Percentiles rank a stretch among this genome's conserved stretches.
Conservation (phyloP, 2,797 vertebrate genomes). For the Amblyraja radiata region DNA sequence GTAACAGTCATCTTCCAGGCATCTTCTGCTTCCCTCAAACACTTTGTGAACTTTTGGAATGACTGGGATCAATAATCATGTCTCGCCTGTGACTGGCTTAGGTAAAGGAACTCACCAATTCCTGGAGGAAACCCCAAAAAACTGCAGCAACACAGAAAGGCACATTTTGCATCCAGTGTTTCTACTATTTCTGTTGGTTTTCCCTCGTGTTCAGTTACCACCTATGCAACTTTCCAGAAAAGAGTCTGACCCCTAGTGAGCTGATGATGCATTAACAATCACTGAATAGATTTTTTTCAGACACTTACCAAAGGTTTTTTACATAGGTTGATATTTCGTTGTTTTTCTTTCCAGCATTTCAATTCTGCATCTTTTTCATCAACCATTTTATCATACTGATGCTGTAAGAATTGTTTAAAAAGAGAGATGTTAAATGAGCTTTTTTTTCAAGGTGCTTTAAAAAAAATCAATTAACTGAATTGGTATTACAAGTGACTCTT, state of each 20-base stretch:
- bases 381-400: slow-evolving; percentile 79
- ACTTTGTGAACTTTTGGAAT: not conserved
- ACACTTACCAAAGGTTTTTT: slow-evolving; percentile 68
- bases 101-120: not conserved
- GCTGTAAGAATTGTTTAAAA: slow-evolving; percentile 53
- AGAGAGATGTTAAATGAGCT: not conserved
- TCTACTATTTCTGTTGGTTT: not conserved
- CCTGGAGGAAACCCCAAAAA: not conserved
- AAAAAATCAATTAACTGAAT: not conserved
- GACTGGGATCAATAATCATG: not conserved
- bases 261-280: not conserved
- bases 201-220: not conserved
- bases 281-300: not conserved
- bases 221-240: not conserved
- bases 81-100: not conserved
- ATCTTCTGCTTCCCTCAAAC: not conserved
- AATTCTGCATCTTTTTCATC: slow-evolving; percentile 84
- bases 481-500: not conserved
- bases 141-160: not conserved
- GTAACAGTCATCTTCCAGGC: not conserved
- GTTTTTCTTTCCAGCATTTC: slow-evolving; percentile 63
- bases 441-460: not conserved
- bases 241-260: not conserved
- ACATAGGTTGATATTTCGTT: slow-evolving; percentile 59
- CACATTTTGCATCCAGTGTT: not conserved